These are phyloP conservation scores for Yponomeuta sedellus DNA, from an alignment of 2,888 invertebrate species.

Conservation along the genomic window DNA sequence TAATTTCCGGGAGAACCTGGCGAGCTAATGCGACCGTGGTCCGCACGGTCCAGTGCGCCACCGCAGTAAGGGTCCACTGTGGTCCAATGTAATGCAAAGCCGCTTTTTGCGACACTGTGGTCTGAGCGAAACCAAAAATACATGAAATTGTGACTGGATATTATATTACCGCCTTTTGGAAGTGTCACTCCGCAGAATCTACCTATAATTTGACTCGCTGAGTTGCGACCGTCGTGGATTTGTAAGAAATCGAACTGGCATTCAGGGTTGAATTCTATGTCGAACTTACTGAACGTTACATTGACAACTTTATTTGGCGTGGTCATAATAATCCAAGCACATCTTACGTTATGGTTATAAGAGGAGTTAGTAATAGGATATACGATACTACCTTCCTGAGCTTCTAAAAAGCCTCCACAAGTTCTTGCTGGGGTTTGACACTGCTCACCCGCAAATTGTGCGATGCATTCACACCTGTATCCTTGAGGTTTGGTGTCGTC, in stretches of 20 bases:
- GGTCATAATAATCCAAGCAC: constrained; percentile 88
- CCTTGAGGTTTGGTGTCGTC: constrained; percentile 39
- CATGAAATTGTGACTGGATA: constrained; percentile 85
- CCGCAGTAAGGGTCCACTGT: constrained; percentile 85
- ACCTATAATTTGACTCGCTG: constrained; percentile 83
- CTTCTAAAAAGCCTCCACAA: constrained; percentile 60
- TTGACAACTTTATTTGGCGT: constrained; percentile 82
- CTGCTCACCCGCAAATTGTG: constrained; percentile 79
- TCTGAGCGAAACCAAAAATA: constrained; percentile 91
- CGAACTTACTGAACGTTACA: constrained; percentile 86
- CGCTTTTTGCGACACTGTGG: constrained; percentile 76
- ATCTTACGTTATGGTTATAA: constrained; percentile 81
- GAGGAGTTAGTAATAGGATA: constrained; percentile 75
- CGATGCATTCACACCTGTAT: constrained; percentile 80
- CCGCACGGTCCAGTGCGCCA: constrained; percentile 74
- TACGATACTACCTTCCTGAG: constrained; percentile 78
- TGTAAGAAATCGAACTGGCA: constrained; percentile 84
- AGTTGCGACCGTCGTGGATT: constrained; percentile 90
- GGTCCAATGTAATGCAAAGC: constrained; percentile 89
- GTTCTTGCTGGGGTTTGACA: constrained; percentile 76
- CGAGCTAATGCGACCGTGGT: constrained; percentile 86
- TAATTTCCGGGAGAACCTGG: constrained; percentile 94
- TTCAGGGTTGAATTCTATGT: constrained; percentile 80
- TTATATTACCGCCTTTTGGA: constrained; percentile 83
- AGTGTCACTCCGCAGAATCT: constrained; percentile 85